Conservation (phyloP, 2,888 invertebrate species). For the Acronicta psi region DNA sequence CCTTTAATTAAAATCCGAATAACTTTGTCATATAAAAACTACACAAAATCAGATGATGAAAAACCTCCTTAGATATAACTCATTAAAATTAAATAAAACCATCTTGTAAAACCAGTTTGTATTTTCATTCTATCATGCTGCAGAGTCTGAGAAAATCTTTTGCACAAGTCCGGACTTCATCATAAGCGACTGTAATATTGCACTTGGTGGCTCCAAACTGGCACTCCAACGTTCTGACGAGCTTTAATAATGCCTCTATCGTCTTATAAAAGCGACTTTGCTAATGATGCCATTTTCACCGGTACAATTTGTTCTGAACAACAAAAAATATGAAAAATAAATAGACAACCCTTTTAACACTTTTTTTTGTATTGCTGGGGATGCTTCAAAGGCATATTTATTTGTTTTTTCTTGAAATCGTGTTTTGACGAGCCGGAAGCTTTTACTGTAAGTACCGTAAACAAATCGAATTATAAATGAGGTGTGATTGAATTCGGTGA, state of each 20-base stretch:
- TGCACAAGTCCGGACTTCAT: slow-evolving; percentile 15
- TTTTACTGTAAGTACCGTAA: slow-evolving; percentile 21
- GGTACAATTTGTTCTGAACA: slow-evolving; percentile 21
- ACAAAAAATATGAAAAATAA: slow-evolving; percentile 28
- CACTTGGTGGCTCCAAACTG: slow-evolving; percentile 10
- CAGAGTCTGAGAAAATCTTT: slow-evolving; percentile 16
- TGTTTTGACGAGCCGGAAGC: slow-evolving; percentile 15
- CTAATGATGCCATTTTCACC: slow-evolving; percentile 3
- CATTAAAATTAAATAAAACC: no score
- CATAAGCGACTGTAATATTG: slow-evolving; percentile 24
- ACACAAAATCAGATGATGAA: no score
- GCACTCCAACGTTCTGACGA: slow-evolving; percentile 16
- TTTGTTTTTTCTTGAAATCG: slow-evolving; percentile 13
- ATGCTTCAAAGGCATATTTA: slow-evolving; percentile 25
- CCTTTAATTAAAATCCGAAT: no score
- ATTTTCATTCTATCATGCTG: background rate
- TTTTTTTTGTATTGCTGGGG: slow-evolving; percentile 24
- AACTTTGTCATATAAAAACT: no score
- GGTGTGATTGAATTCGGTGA: slow-evolving; percentile 12
- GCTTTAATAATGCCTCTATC: slow-evolving; percentile 25
- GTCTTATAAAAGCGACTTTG: slow-evolving; percentile 9
- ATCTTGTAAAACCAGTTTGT: background rate
- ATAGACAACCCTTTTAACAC: slow-evolving; percentile 19
- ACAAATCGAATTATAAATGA: slow-evolving; percentile 40
- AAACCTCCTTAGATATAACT: no score